Conservation (phyloP, 2,797 vertebrate genomes). For the Tapera naevia region DNA sequence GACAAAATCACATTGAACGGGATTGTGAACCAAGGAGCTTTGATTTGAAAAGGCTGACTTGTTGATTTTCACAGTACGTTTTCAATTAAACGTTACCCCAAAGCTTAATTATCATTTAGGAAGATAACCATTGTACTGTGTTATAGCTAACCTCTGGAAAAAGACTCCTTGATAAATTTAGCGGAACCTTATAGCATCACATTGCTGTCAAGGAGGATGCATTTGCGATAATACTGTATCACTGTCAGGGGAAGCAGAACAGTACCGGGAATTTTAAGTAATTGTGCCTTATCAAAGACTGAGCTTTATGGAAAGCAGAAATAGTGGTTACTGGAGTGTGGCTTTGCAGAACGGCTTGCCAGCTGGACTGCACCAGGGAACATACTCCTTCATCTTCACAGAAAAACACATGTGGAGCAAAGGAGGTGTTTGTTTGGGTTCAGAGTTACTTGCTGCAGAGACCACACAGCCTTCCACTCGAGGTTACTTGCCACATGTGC, state of each 20-base stretch:
- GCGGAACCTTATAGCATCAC: neutral
- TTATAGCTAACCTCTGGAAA: constrained; percentile 25
- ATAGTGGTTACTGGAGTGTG: constrained; percentile 10
- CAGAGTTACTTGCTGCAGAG: neutral
- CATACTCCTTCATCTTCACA: neutral
- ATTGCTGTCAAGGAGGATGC: neutral
- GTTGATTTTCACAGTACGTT: constrained; percentile 52
- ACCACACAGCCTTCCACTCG: neutral
- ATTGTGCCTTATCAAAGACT: neutral
- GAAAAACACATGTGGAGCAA: neutral
- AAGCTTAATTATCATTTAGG: constrained; percentile 57
- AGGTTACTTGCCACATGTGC: neutral
- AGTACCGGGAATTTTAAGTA: neutral
- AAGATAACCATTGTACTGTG: constrained; percentile 49
- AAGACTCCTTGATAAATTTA: constrained; percentile 37
- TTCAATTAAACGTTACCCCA: constrained; percentile 62
- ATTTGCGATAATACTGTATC: neutral
- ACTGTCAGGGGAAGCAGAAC: neutral
- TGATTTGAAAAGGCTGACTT: constrained; percentile 45
- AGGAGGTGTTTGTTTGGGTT: neutral
- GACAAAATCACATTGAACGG: constrained; percentile 22
- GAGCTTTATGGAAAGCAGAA: constrained; percentile 3
- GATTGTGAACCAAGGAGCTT: neutral
- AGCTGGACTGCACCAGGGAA: neutral
- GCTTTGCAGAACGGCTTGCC: neutral